phyloP scores from a whole-genome alignment of 2,113 vertebrate species.

The Axis porcinus region DNA sequence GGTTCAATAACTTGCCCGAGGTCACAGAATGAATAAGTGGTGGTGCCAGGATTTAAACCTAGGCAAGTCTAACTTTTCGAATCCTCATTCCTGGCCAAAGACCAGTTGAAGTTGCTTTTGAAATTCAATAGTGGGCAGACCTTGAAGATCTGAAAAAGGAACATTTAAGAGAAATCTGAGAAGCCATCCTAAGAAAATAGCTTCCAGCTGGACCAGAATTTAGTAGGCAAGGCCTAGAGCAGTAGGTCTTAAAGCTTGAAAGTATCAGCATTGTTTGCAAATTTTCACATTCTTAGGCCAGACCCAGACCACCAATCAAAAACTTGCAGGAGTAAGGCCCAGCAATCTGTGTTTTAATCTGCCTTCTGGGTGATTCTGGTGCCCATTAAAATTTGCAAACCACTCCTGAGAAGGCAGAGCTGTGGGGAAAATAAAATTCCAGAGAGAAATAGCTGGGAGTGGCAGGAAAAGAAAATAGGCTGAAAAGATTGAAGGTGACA shows the following conservation, averaged over 20 bases:
- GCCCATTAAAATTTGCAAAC: slow-evolving; percentile 20
- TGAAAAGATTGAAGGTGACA: background rate
- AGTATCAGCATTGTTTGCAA: background rate
- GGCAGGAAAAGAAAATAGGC: background rate
- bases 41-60: background rate
- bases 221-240: background rate
- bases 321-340: background rate
- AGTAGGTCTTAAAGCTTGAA: background rate
- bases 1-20: background rate
- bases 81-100: background rate
- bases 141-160: slow-evolving; percentile 9
- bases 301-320: background rate
- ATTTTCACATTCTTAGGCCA: background rate
- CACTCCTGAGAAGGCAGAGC: background rate
- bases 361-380: background rate
- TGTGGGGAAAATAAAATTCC: background rate
- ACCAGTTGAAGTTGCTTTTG: background rate
- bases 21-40: background rate
- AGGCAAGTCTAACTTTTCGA: slow-evolving; percentile 5
- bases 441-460: slow-evolving; percentile 2
- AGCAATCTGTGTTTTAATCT: background rate
- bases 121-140: background rate
- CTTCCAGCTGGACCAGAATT: background rate
- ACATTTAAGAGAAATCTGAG: slow-evolving; percentile 7
- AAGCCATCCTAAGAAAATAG: background rate